Percentiles rank a stretch among this genome's conserved stretches.
Conservation (phyloP, 2,888 invertebrate species). For the Chrysolina americana region DNA sequence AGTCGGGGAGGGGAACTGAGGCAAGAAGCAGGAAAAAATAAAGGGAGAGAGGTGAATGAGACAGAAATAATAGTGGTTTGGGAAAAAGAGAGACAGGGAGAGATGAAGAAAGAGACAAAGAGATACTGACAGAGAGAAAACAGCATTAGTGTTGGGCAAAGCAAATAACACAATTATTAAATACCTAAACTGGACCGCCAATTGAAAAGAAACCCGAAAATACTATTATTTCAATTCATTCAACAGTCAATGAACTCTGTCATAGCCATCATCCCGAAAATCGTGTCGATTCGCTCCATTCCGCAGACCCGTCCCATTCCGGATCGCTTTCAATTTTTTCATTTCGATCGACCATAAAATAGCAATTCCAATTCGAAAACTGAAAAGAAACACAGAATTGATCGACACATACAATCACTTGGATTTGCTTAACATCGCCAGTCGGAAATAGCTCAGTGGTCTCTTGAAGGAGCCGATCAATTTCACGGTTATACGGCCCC, state of each 20-base stretch:
- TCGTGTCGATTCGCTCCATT: conserved; percentile 15
- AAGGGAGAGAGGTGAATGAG: no score
- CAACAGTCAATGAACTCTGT: background rate
- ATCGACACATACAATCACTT: conserved; percentile 60
- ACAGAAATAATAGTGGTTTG: no score
- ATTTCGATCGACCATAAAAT: conserved; percentile 43
- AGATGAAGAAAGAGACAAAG: no score
- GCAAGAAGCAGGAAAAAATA: no score
- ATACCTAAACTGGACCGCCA: no score
- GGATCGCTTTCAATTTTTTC: conserved; percentile 43
- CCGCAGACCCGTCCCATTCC: conserved; percentile 25
- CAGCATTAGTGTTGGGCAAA: no score
- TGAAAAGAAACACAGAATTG: conserved; percentile 58
- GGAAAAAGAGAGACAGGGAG: no score
- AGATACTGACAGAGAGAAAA: no score
- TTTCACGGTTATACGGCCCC: conserved; percentile 70
- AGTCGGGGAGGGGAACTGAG: no score
- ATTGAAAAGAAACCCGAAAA: no score
- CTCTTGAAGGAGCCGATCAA: conserved; percentile 65
- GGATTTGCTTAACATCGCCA: conserved; percentile 67
- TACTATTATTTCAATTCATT: background rate
- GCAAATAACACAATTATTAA: no score
- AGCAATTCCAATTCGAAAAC: conserved; percentile 48
- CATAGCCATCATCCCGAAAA: background rate
- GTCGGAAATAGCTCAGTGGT: conserved; percentile 63